Conservation (phyloP, 2,888 invertebrate species). For the Brachyopa scutellaris region DNA sequence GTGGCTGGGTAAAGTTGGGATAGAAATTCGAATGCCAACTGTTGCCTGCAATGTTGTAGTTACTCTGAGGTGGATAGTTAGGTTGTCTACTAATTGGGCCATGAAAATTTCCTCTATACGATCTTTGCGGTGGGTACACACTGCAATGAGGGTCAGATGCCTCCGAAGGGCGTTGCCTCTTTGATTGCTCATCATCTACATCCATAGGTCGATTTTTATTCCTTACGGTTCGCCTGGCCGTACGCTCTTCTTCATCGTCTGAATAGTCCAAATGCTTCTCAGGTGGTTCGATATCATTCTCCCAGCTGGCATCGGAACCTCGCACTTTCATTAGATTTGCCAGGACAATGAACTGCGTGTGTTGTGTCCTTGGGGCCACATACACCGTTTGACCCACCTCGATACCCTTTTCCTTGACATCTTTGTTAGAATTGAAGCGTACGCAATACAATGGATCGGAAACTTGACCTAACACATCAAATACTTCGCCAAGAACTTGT, state of each 20-base stretch:
- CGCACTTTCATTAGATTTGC: slow-evolving; percentile 88
- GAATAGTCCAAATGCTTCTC: slow-evolving; percentile 89
- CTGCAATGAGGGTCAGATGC: not conserved
- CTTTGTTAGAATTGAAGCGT: slow-evolving; percentile 91
- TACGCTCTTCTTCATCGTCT: slow-evolving; percentile 92
- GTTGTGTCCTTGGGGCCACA: slow-evolving; percentile 90
- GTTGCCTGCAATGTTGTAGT: slow-evolving; percentile 76
- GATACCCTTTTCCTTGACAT: slow-evolving; percentile 87
- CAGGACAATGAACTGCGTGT: slow-evolving; percentile 90
- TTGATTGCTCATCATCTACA: slow-evolving; percentile 39
- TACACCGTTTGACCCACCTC: slow-evolving; percentile 88
- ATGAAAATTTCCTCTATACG: slow-evolving; percentile 40
- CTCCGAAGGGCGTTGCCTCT: slow-evolving; percentile 26
- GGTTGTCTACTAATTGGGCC: slow-evolving; percentile 12
- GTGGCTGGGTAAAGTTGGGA: slow-evolving; percentile 73
- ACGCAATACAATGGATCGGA: slow-evolving; percentile 93
- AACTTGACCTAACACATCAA: slow-evolving; percentile 96
- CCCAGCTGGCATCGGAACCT: slow-evolving; percentile 95
- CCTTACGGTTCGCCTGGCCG: slow-evolving; percentile 81
- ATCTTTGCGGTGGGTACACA: slow-evolving; percentile 18
- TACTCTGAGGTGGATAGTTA: slow-evolving; percentile 35
- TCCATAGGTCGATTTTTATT: slow-evolving; percentile 77
- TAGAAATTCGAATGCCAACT: slow-evolving; percentile 80
- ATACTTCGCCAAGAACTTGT: slow-evolving; percentile 87
- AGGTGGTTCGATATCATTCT: slow-evolving; percentile 91